phyloP scores from a whole-genome alignment of 1,140 invertebrate species.

The Aethina tumida region DNA sequence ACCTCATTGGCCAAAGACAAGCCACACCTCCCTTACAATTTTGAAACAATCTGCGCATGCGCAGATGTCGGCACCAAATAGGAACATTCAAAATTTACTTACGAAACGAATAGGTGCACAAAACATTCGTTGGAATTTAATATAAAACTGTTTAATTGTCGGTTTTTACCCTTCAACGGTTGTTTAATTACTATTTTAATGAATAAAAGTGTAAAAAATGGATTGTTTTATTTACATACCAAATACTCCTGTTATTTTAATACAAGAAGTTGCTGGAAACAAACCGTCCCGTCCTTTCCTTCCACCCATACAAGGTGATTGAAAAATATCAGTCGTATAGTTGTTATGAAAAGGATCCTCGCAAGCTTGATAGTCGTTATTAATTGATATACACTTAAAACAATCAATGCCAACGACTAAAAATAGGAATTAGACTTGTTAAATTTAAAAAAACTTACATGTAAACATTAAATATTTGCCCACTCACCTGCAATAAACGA shows the following conservation, averaged over 20 bases:
- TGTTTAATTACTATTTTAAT: background rate
- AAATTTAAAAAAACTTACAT: no score
- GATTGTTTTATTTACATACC: slow-evolving; percentile 43
- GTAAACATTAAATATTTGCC: no score
- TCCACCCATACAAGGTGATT: slow-evolving; percentile 87
- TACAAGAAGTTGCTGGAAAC: slow-evolving; percentile 93
- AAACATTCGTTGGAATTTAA: no score
- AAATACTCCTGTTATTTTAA: slow-evolving; percentile 83
- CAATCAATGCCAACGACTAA: slow-evolving; percentile 65
- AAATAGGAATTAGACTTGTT: no score
- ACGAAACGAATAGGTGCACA: no score
- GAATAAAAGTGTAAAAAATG: background rate
- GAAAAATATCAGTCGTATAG: slow-evolving; percentile 68
- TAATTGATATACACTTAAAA: slow-evolving; percentile 91
- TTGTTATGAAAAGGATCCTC: slow-evolving; percentile 97
- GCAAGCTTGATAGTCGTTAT: slow-evolving; percentile 75
- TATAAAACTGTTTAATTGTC: no score
- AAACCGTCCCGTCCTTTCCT: slow-evolving; percentile 83
- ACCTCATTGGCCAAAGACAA: no score
- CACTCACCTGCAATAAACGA: no score
- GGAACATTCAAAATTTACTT: no score
- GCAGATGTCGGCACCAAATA: no score
- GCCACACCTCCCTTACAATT: no score
- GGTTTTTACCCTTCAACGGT: background rate
- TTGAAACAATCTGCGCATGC: no score